phyloP scores from a whole-genome alignment of 2,888 invertebrate genomes.

The Gisinianus flammeolus region DNA sequence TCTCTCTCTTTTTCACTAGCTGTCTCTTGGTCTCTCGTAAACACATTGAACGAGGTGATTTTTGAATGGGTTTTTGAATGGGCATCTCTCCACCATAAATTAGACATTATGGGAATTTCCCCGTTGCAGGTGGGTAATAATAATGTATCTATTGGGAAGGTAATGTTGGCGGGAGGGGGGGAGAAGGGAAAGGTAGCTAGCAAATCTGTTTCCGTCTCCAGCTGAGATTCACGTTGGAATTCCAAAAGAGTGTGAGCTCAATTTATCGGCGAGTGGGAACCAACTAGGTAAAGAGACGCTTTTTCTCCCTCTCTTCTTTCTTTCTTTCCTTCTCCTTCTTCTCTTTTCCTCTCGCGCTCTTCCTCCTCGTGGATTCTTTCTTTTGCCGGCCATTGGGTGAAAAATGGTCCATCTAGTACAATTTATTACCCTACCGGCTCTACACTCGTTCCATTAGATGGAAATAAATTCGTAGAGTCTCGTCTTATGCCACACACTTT shows the following conservation, averaged over 20 bases:
- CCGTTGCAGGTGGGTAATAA: conserved; percentile 40
- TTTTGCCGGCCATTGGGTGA: conserved; percentile 42
- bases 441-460: conserved; percentile 41
- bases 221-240: conserved; percentile 42
- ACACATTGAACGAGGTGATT: conserved; percentile 26
- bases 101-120: conserved; percentile 38
- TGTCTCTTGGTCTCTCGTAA: conserved; percentile 9
- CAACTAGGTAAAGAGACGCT: not conserved
- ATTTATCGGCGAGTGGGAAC: conserved; percentile 33
- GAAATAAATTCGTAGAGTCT: conserved; percentile 39
- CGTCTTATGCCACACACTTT: not conserved
- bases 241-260: conserved; percentile 40
- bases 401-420: conserved; percentile 45
- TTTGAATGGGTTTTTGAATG: conserved; percentile 40
- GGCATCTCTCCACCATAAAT: conserved; percentile 32
- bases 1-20: not conserved
- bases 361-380: conserved; percentile 6
- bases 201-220: conserved; percentile 46
- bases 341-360: not conserved
- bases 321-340: not conserved
- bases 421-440: conserved; percentile 46
- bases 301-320: conserved; percentile 3
- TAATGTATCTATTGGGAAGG: conserved; percentile 39
- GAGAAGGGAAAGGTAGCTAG: conserved; percentile 27
- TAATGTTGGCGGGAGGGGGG: conserved; percentile 11